Conservation (phyloP, 2,888 invertebrate species). For the Catocala nupta region DNA sequence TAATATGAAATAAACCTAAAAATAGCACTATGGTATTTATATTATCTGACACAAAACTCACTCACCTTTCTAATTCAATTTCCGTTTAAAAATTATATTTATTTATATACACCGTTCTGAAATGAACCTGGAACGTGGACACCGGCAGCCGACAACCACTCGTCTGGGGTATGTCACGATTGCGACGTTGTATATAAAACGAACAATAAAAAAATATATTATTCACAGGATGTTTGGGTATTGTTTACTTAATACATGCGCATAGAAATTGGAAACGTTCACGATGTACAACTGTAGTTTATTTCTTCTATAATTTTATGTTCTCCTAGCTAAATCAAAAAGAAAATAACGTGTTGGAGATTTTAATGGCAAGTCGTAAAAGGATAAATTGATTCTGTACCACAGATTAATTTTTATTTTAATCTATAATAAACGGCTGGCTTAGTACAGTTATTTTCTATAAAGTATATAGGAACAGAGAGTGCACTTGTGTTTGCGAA, state of each 20-base stretch:
- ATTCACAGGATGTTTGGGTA: slow-evolving; percentile 60
- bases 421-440: too few species aligned
- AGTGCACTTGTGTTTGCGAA: too few species aligned
- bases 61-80: slow-evolving; percentile 50
- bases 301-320: neutral
- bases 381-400: too few species aligned
- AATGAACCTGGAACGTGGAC: slow-evolving; percentile 60
- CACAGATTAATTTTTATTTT: too few species aligned
- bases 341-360: too few species aligned
- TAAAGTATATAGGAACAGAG: too few species aligned
- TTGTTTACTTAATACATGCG: slow-evolving; percentile 9
- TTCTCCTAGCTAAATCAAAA: too few species aligned
- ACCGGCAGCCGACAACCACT: slow-evolving; percentile 68
- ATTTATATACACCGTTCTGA: slow-evolving; percentile 29
- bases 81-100: slow-evolving; percentile 32
- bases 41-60: slow-evolving; percentile 1
- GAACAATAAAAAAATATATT: slow-evolving; percentile 64
- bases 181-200: slow-evolving; percentile 71
- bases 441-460: too few species aligned
- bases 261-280: neutral
- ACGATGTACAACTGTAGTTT: neutral
- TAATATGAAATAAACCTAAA: too few species aligned
- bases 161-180: slow-evolving; percentile 59
- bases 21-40: neutral
- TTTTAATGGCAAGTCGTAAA: too few species aligned